phyloP scores from a whole-genome alignment of 2,888 invertebrate genomes.

The Nymphalis c-album region DNA sequence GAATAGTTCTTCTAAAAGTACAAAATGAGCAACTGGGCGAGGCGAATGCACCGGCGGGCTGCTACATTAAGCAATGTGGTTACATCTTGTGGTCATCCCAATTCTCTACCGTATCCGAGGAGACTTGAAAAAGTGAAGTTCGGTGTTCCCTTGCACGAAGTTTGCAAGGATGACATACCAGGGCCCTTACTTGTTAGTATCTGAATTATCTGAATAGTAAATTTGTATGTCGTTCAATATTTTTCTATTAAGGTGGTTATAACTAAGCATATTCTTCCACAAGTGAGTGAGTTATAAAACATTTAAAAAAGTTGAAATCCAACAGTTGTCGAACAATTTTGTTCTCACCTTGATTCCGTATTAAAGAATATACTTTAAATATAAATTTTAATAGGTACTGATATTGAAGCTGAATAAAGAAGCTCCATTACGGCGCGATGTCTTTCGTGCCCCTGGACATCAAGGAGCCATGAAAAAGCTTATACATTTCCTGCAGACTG shows the following conservation, averaged over 20 bases:
- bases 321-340: background rate
- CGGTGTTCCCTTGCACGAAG: slow-evolving; percentile 94
- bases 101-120: slow-evolving; percentile 88
- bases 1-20: slow-evolving; percentile 41
- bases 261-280: no score
- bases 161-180: slow-evolving; percentile 97
- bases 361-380: background rate
- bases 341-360: background rate
- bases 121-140: slow-evolving; percentile 96
- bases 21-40: slow-evolving; percentile 94
- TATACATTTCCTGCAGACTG: slow-evolving; percentile 94
- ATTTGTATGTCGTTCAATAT: background rate
- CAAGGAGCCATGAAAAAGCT: slow-evolving; percentile 97
- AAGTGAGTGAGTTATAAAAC: background rate
- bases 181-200: slow-evolving; percentile 92
- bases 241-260: background rate
- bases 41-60: slow-evolving; percentile 94
- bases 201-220: slow-evolving; percentile 3
- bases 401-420: slow-evolving; percentile 97
- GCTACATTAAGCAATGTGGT: slow-evolving; percentile 95
- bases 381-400: slow-evolving; percentile 84
- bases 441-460: slow-evolving; percentile 96
- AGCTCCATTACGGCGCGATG: slow-evolving; percentile 95
- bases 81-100: slow-evolving; percentile 94
- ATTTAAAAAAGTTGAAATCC: background rate